Evolutionary conservation across 1,140 invertebrate genomes (phyloP), one percentile per base, ranked within the genome.

Genomic region (Trichonephila inaurata): DNA sequence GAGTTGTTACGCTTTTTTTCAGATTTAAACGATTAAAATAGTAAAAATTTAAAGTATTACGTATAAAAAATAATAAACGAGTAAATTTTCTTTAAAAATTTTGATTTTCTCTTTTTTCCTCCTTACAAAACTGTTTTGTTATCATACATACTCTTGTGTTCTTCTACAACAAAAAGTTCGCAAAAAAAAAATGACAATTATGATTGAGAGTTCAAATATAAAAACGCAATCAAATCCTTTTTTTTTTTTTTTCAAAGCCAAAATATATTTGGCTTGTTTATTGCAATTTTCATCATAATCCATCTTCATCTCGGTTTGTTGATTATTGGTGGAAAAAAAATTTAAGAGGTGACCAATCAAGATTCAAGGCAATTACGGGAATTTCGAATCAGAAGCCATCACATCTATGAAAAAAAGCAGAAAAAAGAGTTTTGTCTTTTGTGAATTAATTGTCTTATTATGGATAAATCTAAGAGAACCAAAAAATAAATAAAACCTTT

Each of bases 381-480:
- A 21, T 77, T 89, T 60, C 4, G 24, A 89, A 58, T 89, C 33
- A 72, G 44, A 44, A 77, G n/a, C 64, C 10, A 60, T 51, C n/a
- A n/a, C n/a, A 77, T 77, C 40, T 77, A 19, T 89, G 14, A 66
- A 88, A 85, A 85, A 33, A 24, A 58, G 10, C 82, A 19, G n/a
- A 60, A 89, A 60, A 62, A 62, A 69, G 7, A 69, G 58, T 10
- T 86, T 51, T 61, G 60, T 87, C 28, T 28, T 16, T 62, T 10
- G 66, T 12, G 69, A 85, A 92, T 85, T 92, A 85, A 92, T 92
- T 92, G 90, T 92, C 90, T 85, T 92, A 85, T 85, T 92, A 92
- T 40, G 77, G 28, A 85, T 85, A 83, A 92, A 85, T n/a, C 61
- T 18, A 10, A 33, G 82, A 66, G 10, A 51, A 51, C 51, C 51